Conservation (phyloP, 1,140 invertebrate species). For the Micrasema longulum region DNA sequence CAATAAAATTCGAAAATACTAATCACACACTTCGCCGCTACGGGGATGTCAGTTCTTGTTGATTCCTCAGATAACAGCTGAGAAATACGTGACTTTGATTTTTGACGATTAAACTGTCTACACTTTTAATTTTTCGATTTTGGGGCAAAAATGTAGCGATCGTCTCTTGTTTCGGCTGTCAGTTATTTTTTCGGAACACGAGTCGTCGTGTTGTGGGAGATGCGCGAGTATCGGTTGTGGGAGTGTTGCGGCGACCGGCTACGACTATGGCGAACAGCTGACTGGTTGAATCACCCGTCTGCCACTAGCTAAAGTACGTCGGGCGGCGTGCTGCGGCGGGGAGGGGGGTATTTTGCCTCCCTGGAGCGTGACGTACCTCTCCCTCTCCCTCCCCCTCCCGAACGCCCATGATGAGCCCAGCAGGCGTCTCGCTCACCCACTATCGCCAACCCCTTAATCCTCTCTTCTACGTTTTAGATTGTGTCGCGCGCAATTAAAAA, state of each 20-base stretch:
- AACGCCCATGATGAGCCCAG: too few relatives aligned
- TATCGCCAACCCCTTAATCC: too few relatives aligned
- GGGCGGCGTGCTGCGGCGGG: background rate
- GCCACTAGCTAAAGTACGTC: slow-evolving; percentile 15
- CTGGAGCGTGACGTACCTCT: slow-evolving; percentile 29
- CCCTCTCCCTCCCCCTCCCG: background rate
- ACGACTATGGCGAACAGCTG: slow-evolving; percentile 29
- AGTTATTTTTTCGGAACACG: slow-evolving; percentile 7
- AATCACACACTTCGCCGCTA: slow-evolving; percentile 29
- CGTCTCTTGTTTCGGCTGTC: slow-evolving; percentile 9
- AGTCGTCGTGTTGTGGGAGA: slow-evolving; percentile 8
- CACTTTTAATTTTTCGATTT: slow-evolving; percentile 34
- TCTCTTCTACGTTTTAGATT: too few relatives aligned
- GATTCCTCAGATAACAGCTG: too few relatives aligned
- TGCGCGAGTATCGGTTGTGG: background rate
- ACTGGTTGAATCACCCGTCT: slow-evolving; percentile 32
- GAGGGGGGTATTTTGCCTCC: slow-evolving; percentile 4
- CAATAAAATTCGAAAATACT: slow-evolving; percentile 18
- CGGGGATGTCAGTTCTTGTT: too few relatives aligned
- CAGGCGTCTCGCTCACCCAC: too few relatives aligned
- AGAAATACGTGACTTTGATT: too few relatives aligned
- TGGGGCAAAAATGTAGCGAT: slow-evolving; percentile 29
- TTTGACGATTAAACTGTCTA: too few relatives aligned
- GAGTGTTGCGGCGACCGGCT: slow-evolving; percentile 1
- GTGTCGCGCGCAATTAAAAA: too few relatives aligned